These are phyloP conservation scores for Matsumurasca onukii DNA, from an alignment of 1,140 invertebrate species.

Conservation along the genomic window DNA sequence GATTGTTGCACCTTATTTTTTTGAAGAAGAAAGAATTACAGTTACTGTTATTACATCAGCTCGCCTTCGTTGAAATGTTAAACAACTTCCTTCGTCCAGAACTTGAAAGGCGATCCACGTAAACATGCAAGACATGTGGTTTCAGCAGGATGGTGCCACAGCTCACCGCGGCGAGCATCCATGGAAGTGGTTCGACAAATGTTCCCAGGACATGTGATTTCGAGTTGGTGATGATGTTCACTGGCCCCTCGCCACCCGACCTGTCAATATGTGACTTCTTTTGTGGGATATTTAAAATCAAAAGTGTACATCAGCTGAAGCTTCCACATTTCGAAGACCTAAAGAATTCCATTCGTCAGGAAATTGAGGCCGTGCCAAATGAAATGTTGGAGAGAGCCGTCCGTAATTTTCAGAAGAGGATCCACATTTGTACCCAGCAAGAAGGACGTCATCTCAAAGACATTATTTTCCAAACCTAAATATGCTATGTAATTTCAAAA, in stretches of 20 bases:
- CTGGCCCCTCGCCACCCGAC: slow-evolving; percentile 42
- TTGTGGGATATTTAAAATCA: slow-evolving; percentile 42
- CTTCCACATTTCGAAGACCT: too few relatives aligned
- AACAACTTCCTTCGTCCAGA: slow-evolving; percentile 34
- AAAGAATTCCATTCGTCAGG: not conserved
- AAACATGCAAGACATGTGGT: not conserved
- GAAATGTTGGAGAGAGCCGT: slow-evolving; percentile 14
- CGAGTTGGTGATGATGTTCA: slow-evolving; percentile 37
- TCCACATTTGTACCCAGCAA: slow-evolving; percentile 12
- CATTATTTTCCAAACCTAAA: slow-evolving; percentile 27
- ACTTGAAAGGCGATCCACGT: slow-evolving; percentile 28
- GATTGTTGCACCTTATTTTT: slow-evolving; percentile 31
- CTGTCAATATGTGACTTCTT: slow-evolving; percentile 46
- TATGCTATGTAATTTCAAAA: slow-evolving; percentile 9
- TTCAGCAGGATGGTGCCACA: slow-evolving; percentile 3
- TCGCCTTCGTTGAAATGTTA: slow-evolving; percentile 37
- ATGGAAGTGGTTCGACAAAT: slow-evolving; percentile 16
- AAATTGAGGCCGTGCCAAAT: slow-evolving; percentile 1
- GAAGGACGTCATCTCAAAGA: slow-evolving; percentile 22
- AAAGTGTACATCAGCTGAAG: slow-evolving; percentile 39
- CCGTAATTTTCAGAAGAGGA: slow-evolving; percentile 9
- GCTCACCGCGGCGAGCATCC: not conserved
- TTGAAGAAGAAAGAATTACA: slow-evolving; percentile 7
- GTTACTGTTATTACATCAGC: slow-evolving; percentile 20
- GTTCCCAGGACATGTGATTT: slow-evolving; percentile 10